Base-by-base conservation (phyloP, 2,888 invertebrate species). In the Apotomis capreana region DNA sequence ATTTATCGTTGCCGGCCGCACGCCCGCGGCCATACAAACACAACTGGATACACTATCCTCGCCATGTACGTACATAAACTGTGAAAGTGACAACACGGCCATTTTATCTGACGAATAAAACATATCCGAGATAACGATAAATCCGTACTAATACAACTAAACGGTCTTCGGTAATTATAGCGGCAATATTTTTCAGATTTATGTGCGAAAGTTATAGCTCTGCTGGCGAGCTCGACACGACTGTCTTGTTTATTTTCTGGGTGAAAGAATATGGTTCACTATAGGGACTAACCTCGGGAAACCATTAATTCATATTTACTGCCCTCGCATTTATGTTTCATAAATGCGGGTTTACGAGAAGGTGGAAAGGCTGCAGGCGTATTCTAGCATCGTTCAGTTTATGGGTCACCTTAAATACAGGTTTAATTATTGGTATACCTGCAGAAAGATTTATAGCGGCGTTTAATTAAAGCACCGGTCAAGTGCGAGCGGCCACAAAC, bases 251-350 rank as follows among this genome's bases (percentile, higher is more conserved):
- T 70, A 65, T 70, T 64, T 69, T 69, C 64, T 15, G 46, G 63
- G 37, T 61, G 63, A 68, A 73, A 70, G 74, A 68, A 73, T 74
- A 73, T 63, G 60, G 80, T 81, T 79, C 78, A 78, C 81, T 80
- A 86, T 85, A 84, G 83, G 83, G 81, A 83, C 79, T 79, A 86
- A 85, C 85, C 88, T 88, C 86, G 83, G 81, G 84, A 87, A 84
- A 79, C 87, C 89, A 88, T 91, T 91, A 91, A 91, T 90, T 89
- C 89, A 86, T 89, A 90, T 91, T 90, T 90, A 90, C 89, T 87
- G 82, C 87, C 81, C 78, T 81, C 82, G 83, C 87, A 90, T 92
- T 92, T 92, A 92, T 91, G 92, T 88, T 87, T 87, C 92, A 90
- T 92, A 89, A 92, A 91, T 72, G 62, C 62, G 88, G 82, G 75